Evolutionary conservation across 2,113 vertebrate genomes (phyloP), one percentile per base, ranked within the genome.

Genomic region (Oncorhynchus kisutch): DNA sequence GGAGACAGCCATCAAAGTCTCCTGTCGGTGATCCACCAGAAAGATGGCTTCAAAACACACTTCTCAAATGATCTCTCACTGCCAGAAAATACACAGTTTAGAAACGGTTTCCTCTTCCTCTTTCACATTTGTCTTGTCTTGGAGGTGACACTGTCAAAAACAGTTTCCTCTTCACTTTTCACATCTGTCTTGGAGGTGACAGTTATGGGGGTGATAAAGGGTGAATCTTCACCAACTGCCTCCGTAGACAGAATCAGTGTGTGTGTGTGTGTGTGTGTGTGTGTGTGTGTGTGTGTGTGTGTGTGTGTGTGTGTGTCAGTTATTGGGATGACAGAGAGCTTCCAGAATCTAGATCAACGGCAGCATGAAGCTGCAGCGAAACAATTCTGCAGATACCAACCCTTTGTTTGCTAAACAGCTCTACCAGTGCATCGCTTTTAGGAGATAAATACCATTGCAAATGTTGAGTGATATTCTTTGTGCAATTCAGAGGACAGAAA

Each of bases 51-150:
- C 25, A 65, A 67, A 57, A n/a, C 5, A 54, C 18, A 31, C 14
- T 60, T 71, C 77, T 79, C 22, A 74, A 66, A 45, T 45, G 66
- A 57, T 62, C 16, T 13, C 13, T 13, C 69, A 29, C 72, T 80
- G 78, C 80, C 80, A 89, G 76, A 84, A 69, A 27, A 79, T 82
- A 76, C 78, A 78, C 81, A 80, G 81, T 74, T 67, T 81, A 54
- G 3, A 75, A 75, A 81, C 48, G 51, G 73, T 86, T 87, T 88
- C 77, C 69, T 69, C 62, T 60, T n/a, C 57, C n/a, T 1, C 5
- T 16, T n/a, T n/a, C 57, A 60, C 57, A n/a, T 45, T 8, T 45
- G 39, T 45, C 39, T 45, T 45, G 39, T 45, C 39, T 45, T 45
- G 39, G 39, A 45, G 9, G 39, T 45, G 51, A 54, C 51, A 54